Base-by-base conservation (phyloP, 2,113 vertebrate genomes). In the Typhlomys cinereus region DNA sequence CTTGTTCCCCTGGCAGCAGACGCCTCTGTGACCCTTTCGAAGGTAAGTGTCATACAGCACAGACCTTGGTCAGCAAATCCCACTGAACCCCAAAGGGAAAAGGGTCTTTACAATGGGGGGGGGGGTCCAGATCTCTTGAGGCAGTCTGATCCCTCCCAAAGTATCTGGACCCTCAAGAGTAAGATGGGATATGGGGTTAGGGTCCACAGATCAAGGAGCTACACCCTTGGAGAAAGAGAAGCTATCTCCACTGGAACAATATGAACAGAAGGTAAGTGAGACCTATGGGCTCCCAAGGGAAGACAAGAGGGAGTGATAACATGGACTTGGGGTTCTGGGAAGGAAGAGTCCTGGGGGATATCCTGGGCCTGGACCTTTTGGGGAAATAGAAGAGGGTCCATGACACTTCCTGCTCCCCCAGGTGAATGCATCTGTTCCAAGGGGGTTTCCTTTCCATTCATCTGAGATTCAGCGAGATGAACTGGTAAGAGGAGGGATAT, bases 381-480 rank as follows among this genome's bases (percentile, higher is more conserved):
- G 70, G 15, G 31, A 34, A 66, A 41, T 57, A 18, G 21, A 25
- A 9, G 17, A 17, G 73, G 41, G 1, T 50, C 20, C 34, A 62
- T 93, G 85, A 94, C 14, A 62, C 64, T 27, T 95, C 71, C 84
- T 95, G 85, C 44, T 69, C 66, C 36, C 88, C 61, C 48, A 95
- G 86, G 95, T 93, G 94, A 99, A 99, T 95, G 97, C 97, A 1
- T 99, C 99, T 54, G 98, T 98, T 87, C 98, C 99, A 73, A 99
- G 99, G 95, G 98, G 98, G 54, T 98, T 98, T 11, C 97, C 98
- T 84, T 99, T 98, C 97, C 99, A 98, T 85, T 98, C 98, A 18
- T 97, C 98, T 14, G 99, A 98, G 96, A 99, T 99, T 23, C 98
- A 99, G 92, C 94, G 94, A 71, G 93, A 96, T 50, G 94, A 94